Evolutionary conservation across 64 coral and sea anemone genomes (phyloP), one percentile per base, ranked within the genome.

Genomic region (Pachyseris speciosa): DNA sequence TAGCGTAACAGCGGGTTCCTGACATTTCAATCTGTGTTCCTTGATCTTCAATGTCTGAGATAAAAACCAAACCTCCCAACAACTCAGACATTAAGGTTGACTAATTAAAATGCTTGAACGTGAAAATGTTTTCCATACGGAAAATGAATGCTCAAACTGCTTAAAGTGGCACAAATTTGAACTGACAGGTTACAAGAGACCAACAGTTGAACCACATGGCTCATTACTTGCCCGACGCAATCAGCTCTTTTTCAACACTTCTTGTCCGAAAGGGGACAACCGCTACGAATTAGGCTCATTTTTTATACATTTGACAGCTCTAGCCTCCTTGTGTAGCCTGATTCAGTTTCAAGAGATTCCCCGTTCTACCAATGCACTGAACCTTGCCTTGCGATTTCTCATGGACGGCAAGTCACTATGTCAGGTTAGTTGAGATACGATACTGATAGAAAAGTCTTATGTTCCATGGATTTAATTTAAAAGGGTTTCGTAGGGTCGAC

Each of bases 201-300:
- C 77, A 81, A 39, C 52, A 22, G 34, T 10, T 1, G n/a, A 37
- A 39, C 16, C 77, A 60, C n/a, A 26, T 61, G 1, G 52, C 33
- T 61, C 51, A 81, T 81, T 60, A 61, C 20, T 7, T 4, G 22
- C 9, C 10, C 53, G 1, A 63, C 33, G 7, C 77, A 40, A 81
- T 61, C 53, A 22, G 33, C 36, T 15, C 1, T 25, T 24, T 81
- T 81, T 81, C 77, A 81, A 81, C 77, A 81, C 77, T 81, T 81
- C 77, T 39, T 19, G 8, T 10, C 52, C 77, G 77, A 81, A 81
- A 81, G 53, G 33, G 33, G 22, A 61, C 34, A 81, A 81, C 77
- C 77, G 34, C 77, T 81, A 81, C 11, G 77, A 81, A 81, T 63
- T 81, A 60, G 16, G 77, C 20, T 81, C 77, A 81, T 81, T 81